Conservation (phyloP, 1,140 invertebrate genomes). For the Rhagoletis pomonella region DNA sequence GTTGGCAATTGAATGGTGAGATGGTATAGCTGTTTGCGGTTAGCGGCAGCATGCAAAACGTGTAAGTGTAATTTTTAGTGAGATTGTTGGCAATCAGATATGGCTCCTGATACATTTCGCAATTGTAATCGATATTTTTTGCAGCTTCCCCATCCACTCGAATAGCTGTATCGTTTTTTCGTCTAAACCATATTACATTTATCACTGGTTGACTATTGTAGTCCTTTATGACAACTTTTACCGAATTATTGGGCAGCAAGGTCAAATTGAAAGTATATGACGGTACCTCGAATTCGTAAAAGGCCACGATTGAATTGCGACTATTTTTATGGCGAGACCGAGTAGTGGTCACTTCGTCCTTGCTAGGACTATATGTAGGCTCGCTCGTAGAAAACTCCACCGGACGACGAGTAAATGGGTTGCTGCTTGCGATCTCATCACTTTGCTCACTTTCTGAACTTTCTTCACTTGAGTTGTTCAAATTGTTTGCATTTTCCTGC, state of each 20-base stretch:
- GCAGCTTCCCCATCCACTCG: background rate
- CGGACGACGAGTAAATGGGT: background rate
- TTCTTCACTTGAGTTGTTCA: background rate
- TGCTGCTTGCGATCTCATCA: background rate
- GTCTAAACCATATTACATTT: slow-evolving; percentile 65
- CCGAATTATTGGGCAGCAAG: slow-evolving; percentile 55
- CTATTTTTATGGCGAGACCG: background rate
- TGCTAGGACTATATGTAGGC: background rate
- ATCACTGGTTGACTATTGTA: slow-evolving; percentile 54
- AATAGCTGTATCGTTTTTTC: slow-evolving; percentile 10
- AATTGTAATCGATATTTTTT: slow-evolving; percentile 60
- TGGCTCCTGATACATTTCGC: slow-evolving; percentile 59
- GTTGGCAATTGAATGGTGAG: slow-evolving; percentile 63
- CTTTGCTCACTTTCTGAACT: background rate
- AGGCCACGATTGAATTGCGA: background rate
- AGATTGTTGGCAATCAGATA: slow-evolving; percentile 27
- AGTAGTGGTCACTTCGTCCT: background rate
- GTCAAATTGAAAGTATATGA: slow-evolving; percentile 61
- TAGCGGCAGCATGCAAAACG: slow-evolving; percentile 62
- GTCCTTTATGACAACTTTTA: slow-evolving; percentile 58
- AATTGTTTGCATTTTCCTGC: background rate
- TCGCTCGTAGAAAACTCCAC: background rate
- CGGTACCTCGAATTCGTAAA: slow-evolving; percentile 60
- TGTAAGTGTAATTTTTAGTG: slow-evolving; percentile 62
- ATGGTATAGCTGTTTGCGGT: slow-evolving; percentile 44